Evolutionary conservation across 2,797 vertebrate genomes (phyloP), one percentile per base, ranked within the genome.

Genomic region (Anguilla obscura): DNA sequence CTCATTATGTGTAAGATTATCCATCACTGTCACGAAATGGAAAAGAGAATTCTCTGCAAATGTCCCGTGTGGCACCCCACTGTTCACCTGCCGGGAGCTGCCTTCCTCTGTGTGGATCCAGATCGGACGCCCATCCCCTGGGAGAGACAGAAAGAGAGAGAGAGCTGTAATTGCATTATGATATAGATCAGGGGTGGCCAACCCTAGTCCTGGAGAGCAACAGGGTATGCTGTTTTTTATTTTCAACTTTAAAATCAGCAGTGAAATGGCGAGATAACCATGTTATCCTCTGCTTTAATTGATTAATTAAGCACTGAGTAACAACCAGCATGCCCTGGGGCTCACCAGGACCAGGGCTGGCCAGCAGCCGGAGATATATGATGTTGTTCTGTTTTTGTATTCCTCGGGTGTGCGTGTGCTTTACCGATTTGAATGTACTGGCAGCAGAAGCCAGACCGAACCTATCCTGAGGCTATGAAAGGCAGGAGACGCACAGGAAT

Each of bases 111-210:
- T 52, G 0, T 92, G 90, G 0, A 94, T 91, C 96, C 95, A 96
- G 87, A 90, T 91, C 33, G 95, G 93, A 40, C 90, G 92, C 0
- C 94, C 92, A 0, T 96, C 94, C 0, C 95, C 96, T 96, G 90
- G 85, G 27, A 36, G 50, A 24, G 30, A 50, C 21, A 36, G 2
- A 66, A 0, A 87, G 60, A 56, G 87, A 66, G 63, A 54, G 27
- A 36, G 30, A 10, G 30, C 63, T 8, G 9, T 69, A 69, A 69
- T 24, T 69, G 9, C 63, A 69, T 69, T 69, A 69, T 69, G 63
- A 69, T 69, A 69, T 10, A 69, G 63, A 69, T 69, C 24, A 69
- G 63, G 63, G 63, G 6, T 27, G 63, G 63, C 8, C 63, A 69
- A 10, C 63, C n/a, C 24, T 69, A n/a, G 24, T 21, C n/a, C 63